Percentiles rank a stretch among this genome's conserved stretches.
Conservation (phyloP, 2,113 vertebrate genomes). For the Phrynocephalus versicolor region DNA sequence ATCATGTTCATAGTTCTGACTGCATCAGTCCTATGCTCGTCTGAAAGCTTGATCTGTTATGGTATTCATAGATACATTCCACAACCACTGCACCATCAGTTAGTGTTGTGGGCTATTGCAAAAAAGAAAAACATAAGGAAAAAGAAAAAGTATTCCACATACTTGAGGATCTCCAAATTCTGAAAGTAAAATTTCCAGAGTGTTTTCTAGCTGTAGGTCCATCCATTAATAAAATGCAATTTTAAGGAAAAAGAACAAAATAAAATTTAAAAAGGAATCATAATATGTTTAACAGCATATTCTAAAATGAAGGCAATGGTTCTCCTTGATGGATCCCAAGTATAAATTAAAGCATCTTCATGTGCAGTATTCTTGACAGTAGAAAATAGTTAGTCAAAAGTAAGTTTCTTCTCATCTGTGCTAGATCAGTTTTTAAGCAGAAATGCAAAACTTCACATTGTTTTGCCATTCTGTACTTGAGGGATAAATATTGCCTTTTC, state of each 20-base stretch:
- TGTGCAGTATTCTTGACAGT: slow-evolving; percentile 71
- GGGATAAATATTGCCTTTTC: slow-evolving; percentile 79
- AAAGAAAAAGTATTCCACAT: slow-evolving; percentile 65
- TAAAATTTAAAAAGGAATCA: slow-evolving; percentile 49
- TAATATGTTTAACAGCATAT: slow-evolving; percentile 57
- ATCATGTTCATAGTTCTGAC: slow-evolving; percentile 88
- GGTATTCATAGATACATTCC: slow-evolving; percentile 79
- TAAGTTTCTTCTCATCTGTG: slow-evolving; percentile 75
- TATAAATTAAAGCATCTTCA: slow-evolving; percentile 76
- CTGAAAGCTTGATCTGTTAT: slow-evolving; percentile 68
- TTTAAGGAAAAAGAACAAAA: slow-evolving; percentile 40
- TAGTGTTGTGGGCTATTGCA: slow-evolving; percentile 77
- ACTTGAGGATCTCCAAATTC: slow-evolving; percentile 69
- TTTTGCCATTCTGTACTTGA: slow-evolving; percentile 76
- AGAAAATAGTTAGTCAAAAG: slow-evolving; percentile 73
- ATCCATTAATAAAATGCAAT: slow-evolving; percentile 74
- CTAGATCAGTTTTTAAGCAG: slow-evolving; percentile 69
- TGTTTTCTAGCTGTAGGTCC: slow-evolving; percentile 71
- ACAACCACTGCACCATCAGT: slow-evolving; percentile 73
- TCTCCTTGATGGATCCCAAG: slow-evolving; percentile 69
- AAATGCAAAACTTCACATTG: slow-evolving; percentile 72
- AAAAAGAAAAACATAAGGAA: slow-evolving; percentile 59
- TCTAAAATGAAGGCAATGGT: slow-evolving; percentile 63
- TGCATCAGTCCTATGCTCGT: slow-evolving; percentile 76
- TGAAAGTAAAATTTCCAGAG: slow-evolving; percentile 65